These are phyloP conservation scores for Gavia stellata DNA, from an alignment of 2,113 vertebrate genomes.

Conservation along the genomic window DNA sequence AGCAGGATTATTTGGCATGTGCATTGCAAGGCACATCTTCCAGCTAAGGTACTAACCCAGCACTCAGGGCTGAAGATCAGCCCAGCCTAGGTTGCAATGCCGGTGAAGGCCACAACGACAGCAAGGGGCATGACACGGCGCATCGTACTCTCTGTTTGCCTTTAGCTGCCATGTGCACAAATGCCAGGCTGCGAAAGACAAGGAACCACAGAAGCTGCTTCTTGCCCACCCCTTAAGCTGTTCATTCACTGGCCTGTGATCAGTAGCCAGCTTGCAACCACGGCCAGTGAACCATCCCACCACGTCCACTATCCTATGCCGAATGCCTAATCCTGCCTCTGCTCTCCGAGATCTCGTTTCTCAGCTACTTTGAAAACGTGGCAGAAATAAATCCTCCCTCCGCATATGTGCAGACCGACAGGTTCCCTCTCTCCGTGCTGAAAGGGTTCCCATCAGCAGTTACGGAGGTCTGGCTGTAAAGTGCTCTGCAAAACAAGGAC, in stretches of 20 bases:
- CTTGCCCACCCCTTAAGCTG: background rate
- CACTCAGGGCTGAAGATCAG: background rate
- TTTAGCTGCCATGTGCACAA: fast-evolving
- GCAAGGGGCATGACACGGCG: background rate
- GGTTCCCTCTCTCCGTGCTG: background rate
- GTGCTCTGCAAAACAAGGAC: fast-evolving
- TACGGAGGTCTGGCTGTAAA: background rate
- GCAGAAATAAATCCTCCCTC: background rate
- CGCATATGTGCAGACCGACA: background rate
- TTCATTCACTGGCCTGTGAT: background rate
- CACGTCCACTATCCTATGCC: fast-evolving
- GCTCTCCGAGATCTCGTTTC: background rate
- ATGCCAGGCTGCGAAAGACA: background rate
- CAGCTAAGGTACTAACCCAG: background rate
- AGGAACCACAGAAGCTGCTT: background rate
- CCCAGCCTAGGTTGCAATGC: background rate
- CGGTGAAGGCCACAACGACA: background rate
- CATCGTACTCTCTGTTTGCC: background rate
- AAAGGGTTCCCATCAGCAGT: background rate
- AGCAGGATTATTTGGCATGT: background rate
- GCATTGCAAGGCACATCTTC: background rate
- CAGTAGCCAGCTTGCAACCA: background rate
- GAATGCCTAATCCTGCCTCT: background rate
- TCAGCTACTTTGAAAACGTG: background rate
- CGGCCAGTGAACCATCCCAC: background rate